phyloP scores from a whole-genome alignment of 64 coral and sea anemone species.

The Anthopleura sola region DNA sequence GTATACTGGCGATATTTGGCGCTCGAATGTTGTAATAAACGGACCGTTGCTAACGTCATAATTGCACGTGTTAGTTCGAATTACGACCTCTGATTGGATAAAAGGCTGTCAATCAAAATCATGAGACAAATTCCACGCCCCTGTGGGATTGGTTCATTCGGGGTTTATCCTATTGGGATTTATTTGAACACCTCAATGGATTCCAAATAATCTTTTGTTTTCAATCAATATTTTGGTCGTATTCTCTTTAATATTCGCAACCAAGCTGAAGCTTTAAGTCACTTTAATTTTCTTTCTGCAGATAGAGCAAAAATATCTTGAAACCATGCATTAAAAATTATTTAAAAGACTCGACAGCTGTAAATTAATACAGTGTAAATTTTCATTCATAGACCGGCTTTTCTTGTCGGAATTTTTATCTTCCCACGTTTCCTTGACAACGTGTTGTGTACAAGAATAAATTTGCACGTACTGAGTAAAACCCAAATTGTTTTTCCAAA shows the following conservation, averaged over 20 bases:
- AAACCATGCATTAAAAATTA: neutral
- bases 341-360: neutral
- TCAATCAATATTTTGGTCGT: neutral
- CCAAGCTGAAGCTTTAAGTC: constrained; percentile 1
- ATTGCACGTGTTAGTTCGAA: constrained; percentile 38
- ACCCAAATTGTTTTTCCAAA: neutral
- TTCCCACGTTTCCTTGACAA: constrained; percentile 1
- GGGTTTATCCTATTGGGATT: constrained; percentile 24
- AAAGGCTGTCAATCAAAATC: constrained; percentile 21
- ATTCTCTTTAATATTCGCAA: constrained; percentile 4
- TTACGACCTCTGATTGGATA: constrained; percentile 37
- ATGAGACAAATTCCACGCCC: constrained; percentile 3
- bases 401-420: neutral
- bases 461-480: neutral
- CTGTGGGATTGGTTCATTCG: neutral
- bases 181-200: neutral
- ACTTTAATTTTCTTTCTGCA: neutral
- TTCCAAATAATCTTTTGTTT: constrained; percentile 26
- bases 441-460: neutral
- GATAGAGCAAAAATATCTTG: neutral
- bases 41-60: constrained; percentile 39
- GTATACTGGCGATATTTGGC: constrained; percentile 8
- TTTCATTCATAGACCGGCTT: neutral
- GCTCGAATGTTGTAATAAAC: constrained; percentile 40
- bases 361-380: neutral